phyloP scores from a whole-genome alignment of 2,113 vertebrate genomes.

The Chrysemys picta region DNA sequence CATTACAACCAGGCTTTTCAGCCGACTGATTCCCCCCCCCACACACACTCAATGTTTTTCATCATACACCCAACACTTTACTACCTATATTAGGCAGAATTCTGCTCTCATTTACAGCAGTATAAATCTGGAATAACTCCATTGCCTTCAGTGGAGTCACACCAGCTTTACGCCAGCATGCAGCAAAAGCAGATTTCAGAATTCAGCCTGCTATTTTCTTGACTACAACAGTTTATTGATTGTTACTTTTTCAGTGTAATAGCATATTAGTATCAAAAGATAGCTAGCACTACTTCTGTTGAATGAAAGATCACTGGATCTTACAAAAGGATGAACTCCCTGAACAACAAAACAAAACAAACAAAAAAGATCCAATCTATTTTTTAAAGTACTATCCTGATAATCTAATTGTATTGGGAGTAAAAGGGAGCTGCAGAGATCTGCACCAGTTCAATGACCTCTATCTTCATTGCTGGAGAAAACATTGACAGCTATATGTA shows the following conservation, averaged over 20 bases:
- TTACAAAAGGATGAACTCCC: not conserved
- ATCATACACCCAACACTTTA: not conserved
- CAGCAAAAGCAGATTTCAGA: not conserved
- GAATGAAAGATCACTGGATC: not conserved
- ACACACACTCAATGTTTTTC: not conserved
- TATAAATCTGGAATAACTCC: not conserved
- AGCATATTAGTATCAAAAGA: conserved; percentile 13
- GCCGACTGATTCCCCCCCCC: not conserved
- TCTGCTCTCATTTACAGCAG: not conserved
- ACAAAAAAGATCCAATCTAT: not conserved
- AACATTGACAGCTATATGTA: not conserved
- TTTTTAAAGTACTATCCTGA: not conserved
- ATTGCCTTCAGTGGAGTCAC: not conserved
- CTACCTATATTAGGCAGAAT: not conserved
- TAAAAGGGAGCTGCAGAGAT: not conserved
- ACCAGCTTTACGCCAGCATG: not conserved
- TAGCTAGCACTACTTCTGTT: not conserved
- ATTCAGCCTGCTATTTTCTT: conserved; percentile 1
- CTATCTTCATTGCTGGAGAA: not conserved
- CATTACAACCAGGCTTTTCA: not conserved
- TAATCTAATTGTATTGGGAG: not conserved
- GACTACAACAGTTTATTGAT: not conserved
- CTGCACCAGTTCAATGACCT: not conserved
- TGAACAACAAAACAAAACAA: not conserved
- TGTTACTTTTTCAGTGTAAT: conserved; percentile 29